Evolutionary conservation across 2,888 invertebrate species (phyloP).

Genomic region (Spialia ferax): DNA sequence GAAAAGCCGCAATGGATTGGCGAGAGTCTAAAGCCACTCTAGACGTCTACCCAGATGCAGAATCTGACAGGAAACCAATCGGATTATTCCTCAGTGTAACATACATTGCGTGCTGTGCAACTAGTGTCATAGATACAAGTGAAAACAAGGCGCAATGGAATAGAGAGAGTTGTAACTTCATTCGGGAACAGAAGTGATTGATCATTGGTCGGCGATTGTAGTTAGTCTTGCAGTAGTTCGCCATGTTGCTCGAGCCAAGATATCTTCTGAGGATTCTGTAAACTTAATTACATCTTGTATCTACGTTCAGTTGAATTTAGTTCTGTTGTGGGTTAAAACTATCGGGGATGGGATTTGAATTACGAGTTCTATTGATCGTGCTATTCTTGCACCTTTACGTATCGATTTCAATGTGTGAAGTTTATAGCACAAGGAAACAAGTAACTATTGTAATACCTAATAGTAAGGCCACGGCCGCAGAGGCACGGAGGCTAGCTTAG

Average conservation of each 20-base stretch:
- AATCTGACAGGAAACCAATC: background rate
- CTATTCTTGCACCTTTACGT: background rate
- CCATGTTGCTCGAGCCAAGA: slow-evolving; percentile 5
- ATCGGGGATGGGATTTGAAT: background rate
- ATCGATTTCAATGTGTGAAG: no score
- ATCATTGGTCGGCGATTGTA: slow-evolving; percentile 6
- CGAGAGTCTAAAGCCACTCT: background rate
- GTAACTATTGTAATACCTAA: no score
- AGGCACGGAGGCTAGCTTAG: no score
- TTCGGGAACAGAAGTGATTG: background rate
- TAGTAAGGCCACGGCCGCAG: no score
- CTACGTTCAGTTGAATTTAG: background rate
- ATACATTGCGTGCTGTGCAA: background rate
- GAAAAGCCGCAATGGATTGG: background rate
- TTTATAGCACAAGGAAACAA: no score
- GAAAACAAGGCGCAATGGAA: background rate
- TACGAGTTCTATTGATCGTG: background rate
- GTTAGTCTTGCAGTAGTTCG: slow-evolving; percentile 7
- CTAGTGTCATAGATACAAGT: background rate
- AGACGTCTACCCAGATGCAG: background rate
- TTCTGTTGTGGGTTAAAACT: background rate
- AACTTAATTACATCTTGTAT: slow-evolving; percentile 10
- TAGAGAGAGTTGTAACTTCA: background rate
- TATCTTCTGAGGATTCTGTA: background rate
- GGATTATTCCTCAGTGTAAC: background rate